Conservation (phyloP, 2,888 invertebrate genomes). For the Hirtodrosophila alboralis region DNA sequence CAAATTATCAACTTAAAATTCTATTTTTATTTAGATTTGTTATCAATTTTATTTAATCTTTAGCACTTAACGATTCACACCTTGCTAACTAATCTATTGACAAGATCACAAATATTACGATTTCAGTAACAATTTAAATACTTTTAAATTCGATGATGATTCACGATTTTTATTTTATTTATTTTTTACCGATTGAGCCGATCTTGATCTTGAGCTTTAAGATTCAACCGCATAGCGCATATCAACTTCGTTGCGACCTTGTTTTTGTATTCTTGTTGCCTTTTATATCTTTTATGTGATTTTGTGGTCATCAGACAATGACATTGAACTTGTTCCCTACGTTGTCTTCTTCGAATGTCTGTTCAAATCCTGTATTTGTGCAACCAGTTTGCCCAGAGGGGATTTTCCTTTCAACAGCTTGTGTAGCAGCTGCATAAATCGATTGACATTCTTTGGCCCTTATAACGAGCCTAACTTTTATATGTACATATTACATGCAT, state of each 20-base stretch:
- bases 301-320: constrained; percentile 19
- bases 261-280: constrained; percentile 15
- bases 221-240: constrained; percentile 42
- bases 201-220: constrained; percentile 28
- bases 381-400: constrained; percentile 50
- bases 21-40: neutral
- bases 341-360: constrained; percentile 2
- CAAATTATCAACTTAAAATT: neutral
- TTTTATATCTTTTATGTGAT: constrained; percentile 19
- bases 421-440: constrained; percentile 13
- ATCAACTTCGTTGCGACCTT: constrained; percentile 45
- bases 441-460: constrained; percentile 22
- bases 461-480: constrained; percentile 12
- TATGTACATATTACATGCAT: too few species aligned
- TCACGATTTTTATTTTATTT: too few species aligned
- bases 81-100: neutral
- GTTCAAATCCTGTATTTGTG: constrained; percentile 37
- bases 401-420: constrained; percentile 34
- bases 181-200: neutral
- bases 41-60: neutral
- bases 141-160: constrained; percentile 11
- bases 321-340: constrained; percentile 48
- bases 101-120: constrained; percentile 1
- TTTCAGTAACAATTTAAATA: neutral
- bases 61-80: constrained; percentile 10